These are phyloP conservation scores for Meandrina meandrites DNA, from an alignment of 92 coral and sea anemone genomes.

Conservation along the genomic window DNA sequence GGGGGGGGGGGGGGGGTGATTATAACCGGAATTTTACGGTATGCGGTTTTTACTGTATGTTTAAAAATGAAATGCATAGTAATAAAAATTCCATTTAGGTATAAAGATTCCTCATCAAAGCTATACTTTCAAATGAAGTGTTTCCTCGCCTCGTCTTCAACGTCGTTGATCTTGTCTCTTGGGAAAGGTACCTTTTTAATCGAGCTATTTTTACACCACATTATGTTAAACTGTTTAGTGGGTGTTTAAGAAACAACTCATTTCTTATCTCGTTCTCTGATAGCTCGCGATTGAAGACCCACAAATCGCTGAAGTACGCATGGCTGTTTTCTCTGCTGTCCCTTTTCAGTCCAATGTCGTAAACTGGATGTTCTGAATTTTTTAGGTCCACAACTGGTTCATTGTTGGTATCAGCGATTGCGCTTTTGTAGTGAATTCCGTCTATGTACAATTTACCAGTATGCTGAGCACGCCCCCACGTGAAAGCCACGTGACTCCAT, in stretches of 20 bases:
- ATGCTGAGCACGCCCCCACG: not conserved
- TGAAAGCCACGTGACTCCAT: slow-evolving; percentile 22
- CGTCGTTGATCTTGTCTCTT: too few species aligned
- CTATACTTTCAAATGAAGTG: too few species aligned
- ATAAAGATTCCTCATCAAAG: too few species aligned
- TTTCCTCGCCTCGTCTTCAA: too few species aligned
- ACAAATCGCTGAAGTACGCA: slow-evolving; percentile 8
- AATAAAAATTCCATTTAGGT: too few species aligned
- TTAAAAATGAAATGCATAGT: too few species aligned
- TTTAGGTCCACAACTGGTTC: not conserved
- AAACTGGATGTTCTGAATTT: slow-evolving; percentile 4
- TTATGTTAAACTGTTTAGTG: not conserved
- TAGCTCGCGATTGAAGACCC: slow-evolving; percentile 10
- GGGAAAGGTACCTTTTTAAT: too few species aligned
- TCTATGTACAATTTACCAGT: slow-evolving; percentile 2
- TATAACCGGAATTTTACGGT: too few species aligned
- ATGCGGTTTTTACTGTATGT: too few species aligned
- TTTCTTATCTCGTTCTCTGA: not conserved
- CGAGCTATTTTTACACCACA: too few species aligned
- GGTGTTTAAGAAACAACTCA: not conserved
- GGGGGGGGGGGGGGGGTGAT: too few species aligned
- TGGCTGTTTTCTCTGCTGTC: not conserved
- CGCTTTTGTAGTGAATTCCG: not conserved
- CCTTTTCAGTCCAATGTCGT: slow-evolving; percentile 28
- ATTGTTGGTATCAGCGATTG: not conserved